A percentile compares a stretch with the other conserved stretches of the same genome.
phyloP scores from a whole-genome alignment of 92 coral and sea anemone species.

The Epizoanthus rinbou region DNA sequence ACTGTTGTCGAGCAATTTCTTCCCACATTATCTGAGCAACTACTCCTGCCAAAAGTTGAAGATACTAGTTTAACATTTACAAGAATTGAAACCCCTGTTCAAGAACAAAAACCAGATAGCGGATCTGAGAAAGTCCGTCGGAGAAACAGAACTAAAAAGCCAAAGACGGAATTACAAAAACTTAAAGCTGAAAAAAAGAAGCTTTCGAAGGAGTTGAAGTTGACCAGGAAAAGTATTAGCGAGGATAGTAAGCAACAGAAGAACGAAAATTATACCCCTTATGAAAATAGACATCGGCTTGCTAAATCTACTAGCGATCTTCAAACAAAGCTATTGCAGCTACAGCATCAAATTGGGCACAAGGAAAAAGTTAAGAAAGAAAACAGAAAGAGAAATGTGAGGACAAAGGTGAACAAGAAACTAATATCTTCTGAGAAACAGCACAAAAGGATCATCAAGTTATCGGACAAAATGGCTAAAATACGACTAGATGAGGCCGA shows the following conservation, averaged over 20 bases:
- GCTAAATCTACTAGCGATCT: slow-evolving; percentile 80
- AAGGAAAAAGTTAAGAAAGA: slow-evolving; percentile 60
- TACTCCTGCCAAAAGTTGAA: slow-evolving; percentile 31
- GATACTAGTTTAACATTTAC: slow-evolving; percentile 10
- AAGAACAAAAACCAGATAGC: neutral
- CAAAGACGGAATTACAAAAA: slow-evolving; percentile 61
- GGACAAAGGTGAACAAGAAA: slow-evolving; percentile 61
- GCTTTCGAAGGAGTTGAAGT: slow-evolving; percentile 64
- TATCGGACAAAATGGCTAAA: slow-evolving; percentile 71
- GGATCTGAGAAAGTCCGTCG: neutral
- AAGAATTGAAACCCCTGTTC: slow-evolving; percentile 29
- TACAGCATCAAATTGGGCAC: slow-evolving; percentile 66
- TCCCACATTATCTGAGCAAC: neutral
- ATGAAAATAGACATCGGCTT: slow-evolving; percentile 77
- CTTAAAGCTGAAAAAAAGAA: slow-evolving; percentile 66
- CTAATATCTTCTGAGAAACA: slow-evolving; percentile 72
- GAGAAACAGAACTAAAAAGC: slow-evolving; percentile 39
- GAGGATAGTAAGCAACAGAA: slow-evolving; percentile 70
- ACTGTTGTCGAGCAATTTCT: slow-evolving; percentile 8
- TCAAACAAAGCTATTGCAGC: slow-evolving; percentile 69
- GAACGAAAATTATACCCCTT: slow-evolving; percentile 62
- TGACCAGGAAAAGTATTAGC: slow-evolving; percentile 58
- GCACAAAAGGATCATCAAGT: slow-evolving; percentile 71
- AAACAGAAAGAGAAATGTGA: slow-evolving; percentile 55
- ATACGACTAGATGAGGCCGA: slow-evolving; percentile 77